These are phyloP conservation scores for Synanceia verrucosa DNA, from an alignment of 2,797 vertebrate genomes.

Conservation along the genomic window DNA sequence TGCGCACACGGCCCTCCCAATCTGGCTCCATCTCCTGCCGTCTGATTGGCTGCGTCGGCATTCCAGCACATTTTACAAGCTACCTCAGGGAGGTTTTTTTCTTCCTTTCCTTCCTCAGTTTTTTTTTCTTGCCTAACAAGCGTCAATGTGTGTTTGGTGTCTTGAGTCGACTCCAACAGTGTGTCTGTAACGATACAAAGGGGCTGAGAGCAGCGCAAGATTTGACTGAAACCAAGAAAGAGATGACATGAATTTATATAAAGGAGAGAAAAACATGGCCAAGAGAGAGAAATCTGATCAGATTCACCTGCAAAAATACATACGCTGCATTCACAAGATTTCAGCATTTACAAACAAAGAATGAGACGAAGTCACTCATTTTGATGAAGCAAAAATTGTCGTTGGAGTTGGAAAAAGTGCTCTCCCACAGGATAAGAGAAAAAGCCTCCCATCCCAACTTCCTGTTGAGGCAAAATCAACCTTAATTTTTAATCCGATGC, in stretches of 20 bases:
- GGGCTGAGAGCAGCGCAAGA: constrained; percentile 33
- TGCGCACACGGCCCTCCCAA: constrained; percentile 51
- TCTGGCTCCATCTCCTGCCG: constrained; percentile 17
- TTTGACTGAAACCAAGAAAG: constrained; percentile 21
- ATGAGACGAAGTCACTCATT: no score
- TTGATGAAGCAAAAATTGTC: no score
- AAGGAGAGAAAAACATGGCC: constrained; percentile 1
- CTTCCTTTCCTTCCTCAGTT: constrained; percentile 24
- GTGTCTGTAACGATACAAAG: constrained; percentile 39
- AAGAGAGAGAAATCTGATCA: not conserved
- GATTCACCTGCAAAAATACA: not conserved
- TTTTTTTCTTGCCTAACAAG: constrained; percentile 56
- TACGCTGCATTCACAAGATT: not conserved
- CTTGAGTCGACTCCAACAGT: constrained; percentile 12
- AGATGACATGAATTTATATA: not conserved
- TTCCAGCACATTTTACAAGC: constrained; percentile 72
- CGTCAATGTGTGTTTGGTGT: constrained; percentile 29
- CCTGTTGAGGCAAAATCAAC: no score
- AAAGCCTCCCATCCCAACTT: no score
- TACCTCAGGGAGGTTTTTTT: constrained; percentile 52
- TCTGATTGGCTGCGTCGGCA: constrained; percentile 65
- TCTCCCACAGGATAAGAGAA: no score
- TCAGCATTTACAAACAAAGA: no score
- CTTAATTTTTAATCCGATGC: no score
- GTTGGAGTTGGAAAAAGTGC: no score